Conservation (phyloP, 1,140 invertebrate species). For the Drosophila serrata region DNA sequence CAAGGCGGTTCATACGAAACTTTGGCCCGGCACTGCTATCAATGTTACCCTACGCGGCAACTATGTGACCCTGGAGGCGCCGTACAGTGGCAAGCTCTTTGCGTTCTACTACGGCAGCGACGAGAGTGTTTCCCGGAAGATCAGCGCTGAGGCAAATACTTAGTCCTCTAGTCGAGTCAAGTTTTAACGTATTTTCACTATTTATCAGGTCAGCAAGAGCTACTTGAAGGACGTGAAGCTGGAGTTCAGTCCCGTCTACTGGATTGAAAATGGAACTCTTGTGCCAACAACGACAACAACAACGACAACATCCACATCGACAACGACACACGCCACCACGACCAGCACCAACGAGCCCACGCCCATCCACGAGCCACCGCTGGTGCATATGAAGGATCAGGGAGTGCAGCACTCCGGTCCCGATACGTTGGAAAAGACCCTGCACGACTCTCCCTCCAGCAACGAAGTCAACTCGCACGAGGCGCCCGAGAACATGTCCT, state of each 20-base stretch:
- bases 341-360: conserved; percentile 86
- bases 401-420: conserved; percentile 73
- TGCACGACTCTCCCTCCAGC: conserved; percentile 66
- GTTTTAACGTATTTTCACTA: background rate
- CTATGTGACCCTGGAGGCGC: conserved; percentile 89
- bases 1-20: conserved; percentile 75
- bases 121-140: conserved; percentile 78
- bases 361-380: conserved; percentile 84
- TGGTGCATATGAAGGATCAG: conserved; percentile 70
- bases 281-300: conserved; percentile 92
- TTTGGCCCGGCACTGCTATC: conserved; percentile 90
- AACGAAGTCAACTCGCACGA: conserved; percentile 74
- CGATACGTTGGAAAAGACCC: conserved; percentile 73
- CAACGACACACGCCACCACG: conserved; percentile 87
- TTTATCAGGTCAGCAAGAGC: conserved; percentile 86
- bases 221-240: conserved; percentile 89
- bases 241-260: conserved; percentile 91
- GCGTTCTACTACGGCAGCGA: conserved; percentile 89
- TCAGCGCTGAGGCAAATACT: conserved; percentile 66
- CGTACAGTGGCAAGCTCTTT: conserved; percentile 90
- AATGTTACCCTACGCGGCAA: conserved; percentile 91
- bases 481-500: conserved; percentile 78
- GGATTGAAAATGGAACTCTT: conserved; percentile 89
- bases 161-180: background rate
- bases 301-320: conserved; percentile 90